Conservation (phyloP, 2,888 invertebrate genomes). For the Tinea pellionella region DNA sequence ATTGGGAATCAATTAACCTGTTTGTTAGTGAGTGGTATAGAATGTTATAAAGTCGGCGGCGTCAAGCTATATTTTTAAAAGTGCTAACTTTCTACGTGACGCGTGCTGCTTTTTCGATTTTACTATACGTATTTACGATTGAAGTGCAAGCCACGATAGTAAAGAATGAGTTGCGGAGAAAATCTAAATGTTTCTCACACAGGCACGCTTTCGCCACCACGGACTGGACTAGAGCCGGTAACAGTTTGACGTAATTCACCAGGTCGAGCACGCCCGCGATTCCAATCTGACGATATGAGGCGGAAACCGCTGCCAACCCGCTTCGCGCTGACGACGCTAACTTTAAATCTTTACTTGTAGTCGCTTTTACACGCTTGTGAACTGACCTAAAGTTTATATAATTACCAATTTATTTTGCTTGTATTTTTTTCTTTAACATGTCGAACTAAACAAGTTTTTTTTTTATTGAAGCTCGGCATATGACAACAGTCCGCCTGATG, state of each 20-base stretch:
- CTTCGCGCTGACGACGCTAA: slow-evolving; percentile 17
- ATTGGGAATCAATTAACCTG: too few relatives aligned
- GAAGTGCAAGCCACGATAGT: slow-evolving; percentile 38
- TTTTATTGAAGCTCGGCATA: too few relatives aligned
- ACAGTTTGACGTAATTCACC: slow-evolving; percentile 29
- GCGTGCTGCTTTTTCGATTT: slow-evolving; percentile 52
- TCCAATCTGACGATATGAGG: slow-evolving; percentile 39
- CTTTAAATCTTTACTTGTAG: not conserved
- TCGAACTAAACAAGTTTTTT: too few relatives aligned
- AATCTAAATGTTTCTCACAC: slow-evolving; percentile 33
- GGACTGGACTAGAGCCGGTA: slow-evolving; percentile 18
- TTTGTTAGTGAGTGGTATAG: too few relatives aligned
- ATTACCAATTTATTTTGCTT: not conserved
- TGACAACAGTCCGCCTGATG: too few relatives aligned
- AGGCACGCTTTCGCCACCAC: slow-evolving; percentile 15
- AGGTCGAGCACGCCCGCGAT: slow-evolving; percentile 29
- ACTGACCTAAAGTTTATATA: not conserved
- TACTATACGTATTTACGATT: slow-evolving; percentile 53
- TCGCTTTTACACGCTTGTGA: not conserved
- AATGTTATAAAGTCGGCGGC: slow-evolving; percentile 22
- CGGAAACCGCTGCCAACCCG: slow-evolving; percentile 33
- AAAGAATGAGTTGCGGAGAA: slow-evolving; percentile 21
- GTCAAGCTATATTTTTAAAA: slow-evolving; percentile 48
- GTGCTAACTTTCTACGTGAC: slow-evolving; percentile 60
- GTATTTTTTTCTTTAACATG: too few relatives aligned